A percentile compares a stretch with the other conserved stretches of the same genome.
Conservation (phyloP, 2,888 invertebrate genomes). For the Pachydiplax longipennis region DNA sequence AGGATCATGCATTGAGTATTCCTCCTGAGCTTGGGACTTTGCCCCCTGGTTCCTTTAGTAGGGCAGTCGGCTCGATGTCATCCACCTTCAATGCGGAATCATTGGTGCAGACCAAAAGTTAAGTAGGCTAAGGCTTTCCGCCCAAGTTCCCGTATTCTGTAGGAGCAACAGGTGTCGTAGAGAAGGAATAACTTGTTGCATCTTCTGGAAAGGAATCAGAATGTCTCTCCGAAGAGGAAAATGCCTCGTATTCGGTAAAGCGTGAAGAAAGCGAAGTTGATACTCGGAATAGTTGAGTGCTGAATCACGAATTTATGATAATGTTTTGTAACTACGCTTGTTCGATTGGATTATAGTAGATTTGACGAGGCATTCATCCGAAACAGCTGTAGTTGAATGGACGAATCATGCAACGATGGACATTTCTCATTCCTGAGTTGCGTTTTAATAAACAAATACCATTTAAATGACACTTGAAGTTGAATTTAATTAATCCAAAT, state of each 20-base stretch:
- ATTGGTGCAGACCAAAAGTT: neutral
- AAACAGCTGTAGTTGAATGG: too few relatives aligned
- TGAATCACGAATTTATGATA: neutral
- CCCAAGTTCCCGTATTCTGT: neutral
- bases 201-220: neutral
- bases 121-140: neutral
- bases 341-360: too few relatives aligned
- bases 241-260: neutral
- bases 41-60: neutral
- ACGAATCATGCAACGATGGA: too few relatives aligned
- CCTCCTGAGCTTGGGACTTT: neutral
- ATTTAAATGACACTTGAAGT: too few relatives aligned
- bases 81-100: neutral
- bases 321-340: neutral
- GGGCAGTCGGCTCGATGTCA: neutral
- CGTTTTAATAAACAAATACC: too few relatives aligned
- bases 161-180: constrained; percentile 7
- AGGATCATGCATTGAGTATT: neutral
- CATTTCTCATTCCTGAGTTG: too few relatives aligned
- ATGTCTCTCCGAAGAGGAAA: neutral
- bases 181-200: neutral
- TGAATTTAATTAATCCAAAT: too few relatives aligned
- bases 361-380: too few relatives aligned
- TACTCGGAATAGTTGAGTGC: neutral
- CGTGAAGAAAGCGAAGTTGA: neutral